These are phyloP conservation scores for Craseonycteris thonglongyai DNA, from an alignment of 2,113 vertebrate genomes.

Conservation along the genomic window DNA sequence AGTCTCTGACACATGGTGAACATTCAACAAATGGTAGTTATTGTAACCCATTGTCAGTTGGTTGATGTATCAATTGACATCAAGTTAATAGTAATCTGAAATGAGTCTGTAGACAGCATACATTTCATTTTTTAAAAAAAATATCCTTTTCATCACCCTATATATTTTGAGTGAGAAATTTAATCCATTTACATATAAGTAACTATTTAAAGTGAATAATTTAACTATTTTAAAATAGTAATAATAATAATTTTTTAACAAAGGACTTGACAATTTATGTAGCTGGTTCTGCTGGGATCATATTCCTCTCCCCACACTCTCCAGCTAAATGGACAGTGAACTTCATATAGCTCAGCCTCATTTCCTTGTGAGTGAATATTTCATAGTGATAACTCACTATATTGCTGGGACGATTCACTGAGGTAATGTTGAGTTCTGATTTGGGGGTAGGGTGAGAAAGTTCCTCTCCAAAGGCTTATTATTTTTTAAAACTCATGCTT, in stretches of 20 bases:
- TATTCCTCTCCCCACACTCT: neutral
- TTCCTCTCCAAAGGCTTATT: neutral
- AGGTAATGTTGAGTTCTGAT: neutral
- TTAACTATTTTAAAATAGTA: neutral
- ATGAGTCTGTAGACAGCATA: neutral
- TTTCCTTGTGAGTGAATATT: neutral
- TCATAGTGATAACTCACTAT: neutral
- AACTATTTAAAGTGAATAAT: neutral
- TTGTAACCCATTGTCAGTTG: neutral
- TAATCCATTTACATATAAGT: neutral
- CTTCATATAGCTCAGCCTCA: neutral
- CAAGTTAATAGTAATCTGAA: neutral
- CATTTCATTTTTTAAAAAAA: neutral
- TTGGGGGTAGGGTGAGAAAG: neutral
- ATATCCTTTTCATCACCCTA: neutral
- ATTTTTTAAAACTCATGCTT: neutral
- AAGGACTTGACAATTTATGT: neutral
- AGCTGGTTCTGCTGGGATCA: neutral
- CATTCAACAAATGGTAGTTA: neutral
- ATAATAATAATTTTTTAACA: neutral
- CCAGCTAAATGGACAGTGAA: neutral
- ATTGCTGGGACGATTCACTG: neutral
- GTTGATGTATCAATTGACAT: neutral
- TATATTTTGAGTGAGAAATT: neutral
- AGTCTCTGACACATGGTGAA: neutral